These are phyloP conservation scores for Cydia strobilella DNA, from an alignment of 1,140 invertebrate genomes.

Conservation along the genomic window DNA sequence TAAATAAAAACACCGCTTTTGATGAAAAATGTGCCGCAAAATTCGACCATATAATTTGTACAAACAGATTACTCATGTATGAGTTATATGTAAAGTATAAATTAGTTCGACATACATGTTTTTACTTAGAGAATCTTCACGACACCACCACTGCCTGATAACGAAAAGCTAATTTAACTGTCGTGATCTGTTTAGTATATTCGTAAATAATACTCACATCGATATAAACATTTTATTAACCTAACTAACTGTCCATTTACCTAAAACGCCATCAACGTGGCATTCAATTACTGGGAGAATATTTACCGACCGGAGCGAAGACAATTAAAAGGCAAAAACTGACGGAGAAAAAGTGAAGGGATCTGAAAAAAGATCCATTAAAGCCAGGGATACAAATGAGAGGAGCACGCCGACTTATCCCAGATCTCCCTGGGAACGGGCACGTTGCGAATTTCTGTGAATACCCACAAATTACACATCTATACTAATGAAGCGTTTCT, in stretches of 20 bases:
- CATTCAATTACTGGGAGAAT: constrained; percentile 34
- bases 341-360: constrained; percentile 64
- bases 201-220: no score
- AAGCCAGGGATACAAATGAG: constrained; percentile 69
- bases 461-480: constrained; percentile 31
- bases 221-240: neutral
- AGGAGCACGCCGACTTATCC: constrained; percentile 56
- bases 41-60: no score
- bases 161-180: no score
- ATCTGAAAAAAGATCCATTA: constrained; percentile 67
- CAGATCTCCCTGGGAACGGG: constrained; percentile 59
- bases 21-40: no score
- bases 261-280: constrained; percentile 22
- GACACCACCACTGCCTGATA: no score
- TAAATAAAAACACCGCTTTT: constrained; percentile 1
- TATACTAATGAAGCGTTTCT: constrained; percentile 30
- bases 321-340: constrained; percentile 62
- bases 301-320: constrained; percentile 44
- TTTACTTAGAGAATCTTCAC: no score
- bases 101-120: no score
- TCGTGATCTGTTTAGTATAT: no score
- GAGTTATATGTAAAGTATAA: no score
- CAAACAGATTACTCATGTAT: no score
- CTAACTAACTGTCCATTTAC: constrained; percentile 28
- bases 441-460: constrained; percentile 19